Evolutionary conservation across 1,140 invertebrate species (phyloP), one percentile per base, ranked within the genome.

Genomic region (Drosophila pruinosa): DNA sequence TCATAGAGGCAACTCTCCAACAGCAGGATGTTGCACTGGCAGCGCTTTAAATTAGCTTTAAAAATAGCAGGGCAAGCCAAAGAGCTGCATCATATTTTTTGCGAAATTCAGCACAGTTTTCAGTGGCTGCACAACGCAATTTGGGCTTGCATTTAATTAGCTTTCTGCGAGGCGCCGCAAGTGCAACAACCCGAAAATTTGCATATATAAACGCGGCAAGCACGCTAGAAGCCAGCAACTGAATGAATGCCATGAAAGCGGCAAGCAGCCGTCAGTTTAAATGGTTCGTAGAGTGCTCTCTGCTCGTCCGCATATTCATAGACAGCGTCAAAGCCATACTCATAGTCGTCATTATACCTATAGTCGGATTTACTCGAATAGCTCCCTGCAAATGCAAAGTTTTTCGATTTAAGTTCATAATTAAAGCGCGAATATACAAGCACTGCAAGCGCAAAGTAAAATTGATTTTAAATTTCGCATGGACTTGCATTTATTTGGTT

Each of bases 331-430:
- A 82, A 82, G 63, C 28, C 28, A n/a, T 21, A 14, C 34, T 21
- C 17, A 26, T 39, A 31, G 31, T 17, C 24, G 17, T 3, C 5
- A 15, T 15, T 17, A 1, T n/a, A n/a, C n/a, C n/a, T n/a, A n/a
- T n/a, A n/a, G n/a, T n/a, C n/a, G n/a, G n/a, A n/a, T n/a, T n/a
- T n/a, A n/a, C n/a, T n/a, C n/a, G n/a, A n/a, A n/a, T 15, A 10
- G 22, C 41, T 28, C 26, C 22, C 64, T 77, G 77, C 77, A 77
- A 81, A 72, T 64, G 75, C 68, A 88, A 88, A 88, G 82, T 88
- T 88, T 88, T 88, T 88, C 82, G 83, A 88, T 88, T 88, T 88
- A 88, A 88, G 82, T 88, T 88, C 82, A 89, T 88, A 88, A 88
- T 88, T 88, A 88, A 88, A 89, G 86, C 76, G 67, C 61, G 71